phyloP scores from a whole-genome alignment of 2,113 vertebrate species.

The Phasianus colchicus region DNA sequence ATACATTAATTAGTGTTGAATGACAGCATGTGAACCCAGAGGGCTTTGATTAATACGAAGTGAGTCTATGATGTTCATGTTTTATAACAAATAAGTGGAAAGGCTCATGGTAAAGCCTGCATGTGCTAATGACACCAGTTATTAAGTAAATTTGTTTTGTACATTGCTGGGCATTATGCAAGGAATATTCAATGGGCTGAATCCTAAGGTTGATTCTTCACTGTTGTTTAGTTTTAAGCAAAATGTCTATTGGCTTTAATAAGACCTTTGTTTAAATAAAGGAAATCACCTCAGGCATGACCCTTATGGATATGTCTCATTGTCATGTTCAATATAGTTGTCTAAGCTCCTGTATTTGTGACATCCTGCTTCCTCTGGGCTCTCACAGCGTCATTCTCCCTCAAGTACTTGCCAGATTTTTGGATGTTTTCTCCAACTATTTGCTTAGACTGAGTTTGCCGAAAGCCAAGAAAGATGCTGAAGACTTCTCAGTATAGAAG shows the following conservation, averaged over 20 bases:
- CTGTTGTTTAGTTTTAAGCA: slow-evolving; percentile 6
- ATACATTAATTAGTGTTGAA: slow-evolving; percentile 19
- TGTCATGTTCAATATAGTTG: not conserved
- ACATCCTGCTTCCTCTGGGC: slow-evolving; percentile 14
- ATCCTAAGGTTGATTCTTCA: not conserved
- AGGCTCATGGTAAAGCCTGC: not conserved
- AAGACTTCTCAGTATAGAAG: not conserved
- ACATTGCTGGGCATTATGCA: not conserved
- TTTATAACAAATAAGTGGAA: not conserved
- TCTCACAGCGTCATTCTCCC: not conserved
- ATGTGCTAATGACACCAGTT: not conserved
- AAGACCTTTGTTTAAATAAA: not conserved
- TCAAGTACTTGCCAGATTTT: not conserved
- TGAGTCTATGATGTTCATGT: not conserved
- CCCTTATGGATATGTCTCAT: not conserved
- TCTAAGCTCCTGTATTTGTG: slow-evolving; percentile 13
- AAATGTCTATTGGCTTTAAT: not conserved
- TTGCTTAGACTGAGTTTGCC: not conserved
- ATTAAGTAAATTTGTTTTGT: not conserved
- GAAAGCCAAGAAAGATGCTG: not conserved
- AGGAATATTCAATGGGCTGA: not conserved
- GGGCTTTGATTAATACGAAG: slow-evolving; percentile 8
- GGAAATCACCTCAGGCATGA: slow-evolving; percentile 13
- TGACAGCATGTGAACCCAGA: not conserved
- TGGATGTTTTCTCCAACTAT: not conserved